Conservation (phyloP, 2,113 vertebrate genomes). For the Protomyctophum bolini region DNA sequence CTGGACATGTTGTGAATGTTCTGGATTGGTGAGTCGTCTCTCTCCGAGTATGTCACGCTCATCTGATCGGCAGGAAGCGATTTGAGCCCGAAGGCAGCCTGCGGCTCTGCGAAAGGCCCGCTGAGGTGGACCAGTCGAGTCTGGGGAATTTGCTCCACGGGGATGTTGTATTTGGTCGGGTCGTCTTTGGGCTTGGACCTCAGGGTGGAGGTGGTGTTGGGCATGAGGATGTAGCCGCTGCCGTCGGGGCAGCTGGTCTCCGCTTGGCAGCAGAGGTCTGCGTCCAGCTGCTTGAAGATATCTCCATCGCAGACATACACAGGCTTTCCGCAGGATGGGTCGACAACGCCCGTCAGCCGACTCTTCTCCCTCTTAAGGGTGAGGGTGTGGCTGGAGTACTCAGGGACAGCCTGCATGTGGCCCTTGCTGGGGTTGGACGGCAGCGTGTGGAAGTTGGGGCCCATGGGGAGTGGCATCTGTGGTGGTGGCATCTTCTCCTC, state of each 20-base stretch:
- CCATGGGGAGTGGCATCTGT: conserved; percentile 88
- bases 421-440: conserved; percentile 91
- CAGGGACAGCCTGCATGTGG: conserved; percentile 89
- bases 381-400: conserved; percentile 94
- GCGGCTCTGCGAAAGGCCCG: conserved; percentile 85
- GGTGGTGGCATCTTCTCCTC: conserved; percentile 88
- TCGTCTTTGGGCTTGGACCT: conserved; percentile 92
- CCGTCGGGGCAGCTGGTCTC: conserved; percentile 81
- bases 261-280: conserved; percentile 86
- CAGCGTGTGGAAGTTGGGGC: conserved; percentile 93
- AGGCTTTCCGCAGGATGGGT: conserved; percentile 83
- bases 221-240: conserved; percentile 92
- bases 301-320: conserved; percentile 93
- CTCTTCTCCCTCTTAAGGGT: conserved; percentile 94
- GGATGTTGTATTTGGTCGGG: conserved; percentile 90
- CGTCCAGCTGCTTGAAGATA: conserved; percentile 95
- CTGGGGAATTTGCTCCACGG: conserved; percentile 94
- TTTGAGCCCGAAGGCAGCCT: conserved; percentile 83
- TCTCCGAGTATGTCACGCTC: conserved; percentile 81
- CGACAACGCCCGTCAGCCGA: conserved; percentile 62
- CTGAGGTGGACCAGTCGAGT: conserved; percentile 93
- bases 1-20: conserved; percentile 87
- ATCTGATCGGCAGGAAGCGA: conserved; percentile 85
- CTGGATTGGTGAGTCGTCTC: conserved; percentile 85
- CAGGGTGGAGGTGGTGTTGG: conserved; percentile 90